These are phyloP conservation scores for Iselma pallidipennis DNA, from an alignment of 2,888 invertebrate genomes.

Conservation along the genomic window DNA sequence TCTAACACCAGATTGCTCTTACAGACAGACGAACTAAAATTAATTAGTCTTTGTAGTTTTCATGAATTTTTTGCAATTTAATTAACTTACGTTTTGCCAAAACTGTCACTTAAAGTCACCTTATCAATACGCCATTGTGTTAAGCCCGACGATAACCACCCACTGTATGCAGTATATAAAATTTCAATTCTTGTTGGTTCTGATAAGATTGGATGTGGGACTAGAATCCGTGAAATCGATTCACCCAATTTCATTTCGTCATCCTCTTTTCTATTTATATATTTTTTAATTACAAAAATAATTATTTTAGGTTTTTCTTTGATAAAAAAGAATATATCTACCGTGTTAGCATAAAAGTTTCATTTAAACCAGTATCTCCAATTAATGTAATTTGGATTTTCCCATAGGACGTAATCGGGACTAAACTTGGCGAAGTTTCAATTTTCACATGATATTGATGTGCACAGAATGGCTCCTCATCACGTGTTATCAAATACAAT, in stretches of 20 bases:
- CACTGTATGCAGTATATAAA: conserved; percentile 85
- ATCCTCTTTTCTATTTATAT: conserved; percentile 73
- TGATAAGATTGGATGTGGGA: conserved; percentile 84
- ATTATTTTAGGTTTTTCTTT: too few relatives aligned
- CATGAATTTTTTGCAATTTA: neutral
- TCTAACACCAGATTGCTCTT: conserved; percentile 73
- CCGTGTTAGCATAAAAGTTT: conserved; percentile 87
- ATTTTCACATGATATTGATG: conserved; percentile 87
- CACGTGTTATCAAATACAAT: conserved; percentile 85
- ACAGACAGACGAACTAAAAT: conserved; percentile 74
- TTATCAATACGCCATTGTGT: conserved; percentile 81
- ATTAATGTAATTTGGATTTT: conserved; percentile 78
- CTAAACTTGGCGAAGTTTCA: conserved; percentile 70
- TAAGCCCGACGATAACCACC: conserved; percentile 86
- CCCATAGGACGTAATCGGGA: conserved; percentile 75
- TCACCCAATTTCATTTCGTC: conserved; percentile 73
- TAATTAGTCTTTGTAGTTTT: neutral
- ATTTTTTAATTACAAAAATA: too few relatives aligned
- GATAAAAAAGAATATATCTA: conserved; percentile 43
- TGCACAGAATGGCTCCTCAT: conserved; percentile 92
- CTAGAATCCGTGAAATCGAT: conserved; percentile 78
- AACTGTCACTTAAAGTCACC: conserved; percentile 81
- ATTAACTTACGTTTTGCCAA: conserved; percentile 70
- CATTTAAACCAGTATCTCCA: conserved; percentile 80
- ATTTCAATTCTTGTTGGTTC: conserved; percentile 74